phyloP scores from a whole-genome alignment of 2,888 invertebrate genomes.

The Pollenia griseotomentosa region DNA sequence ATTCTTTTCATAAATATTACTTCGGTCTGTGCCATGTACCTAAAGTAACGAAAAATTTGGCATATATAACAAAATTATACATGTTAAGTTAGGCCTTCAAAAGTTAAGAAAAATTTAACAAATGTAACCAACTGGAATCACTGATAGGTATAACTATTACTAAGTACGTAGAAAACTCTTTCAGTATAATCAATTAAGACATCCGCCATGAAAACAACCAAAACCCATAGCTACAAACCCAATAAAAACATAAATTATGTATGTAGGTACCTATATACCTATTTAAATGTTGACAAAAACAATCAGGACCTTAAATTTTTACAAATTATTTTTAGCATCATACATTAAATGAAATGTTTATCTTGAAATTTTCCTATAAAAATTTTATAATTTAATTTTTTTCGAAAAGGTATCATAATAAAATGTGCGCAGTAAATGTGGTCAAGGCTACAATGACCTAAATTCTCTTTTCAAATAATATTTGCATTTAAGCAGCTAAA shows the following conservation, averaged over 20 bases:
- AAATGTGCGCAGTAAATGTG: constrained; percentile 73
- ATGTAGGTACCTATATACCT: background rate
- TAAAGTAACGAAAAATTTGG: no score
- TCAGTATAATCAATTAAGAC: background rate
- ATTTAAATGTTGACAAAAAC: background rate
- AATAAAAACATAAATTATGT: background rate
- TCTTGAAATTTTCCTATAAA: background rate
- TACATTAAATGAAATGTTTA: background rate
- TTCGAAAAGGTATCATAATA: constrained; percentile 3
- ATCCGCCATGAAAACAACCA: background rate
- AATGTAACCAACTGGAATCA: no score
- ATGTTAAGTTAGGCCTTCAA: no score
- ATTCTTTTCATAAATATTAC: no score
- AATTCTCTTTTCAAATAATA: constrained; percentile 57
- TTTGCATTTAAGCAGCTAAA: background rate
- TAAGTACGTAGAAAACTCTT: background rate
- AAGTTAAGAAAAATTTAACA: no score
- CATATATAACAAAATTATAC: no score
- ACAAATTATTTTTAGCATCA: background rate
- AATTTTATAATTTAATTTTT: no score
- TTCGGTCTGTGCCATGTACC: no score
- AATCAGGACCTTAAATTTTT: constrained; percentile 4
- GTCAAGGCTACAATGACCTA: constrained; percentile 75
- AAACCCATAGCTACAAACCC: background rate
- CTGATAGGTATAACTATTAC: no score